Conservation (phyloP, 2,888 invertebrate genomes). For the Agrypnus murinus region DNA sequence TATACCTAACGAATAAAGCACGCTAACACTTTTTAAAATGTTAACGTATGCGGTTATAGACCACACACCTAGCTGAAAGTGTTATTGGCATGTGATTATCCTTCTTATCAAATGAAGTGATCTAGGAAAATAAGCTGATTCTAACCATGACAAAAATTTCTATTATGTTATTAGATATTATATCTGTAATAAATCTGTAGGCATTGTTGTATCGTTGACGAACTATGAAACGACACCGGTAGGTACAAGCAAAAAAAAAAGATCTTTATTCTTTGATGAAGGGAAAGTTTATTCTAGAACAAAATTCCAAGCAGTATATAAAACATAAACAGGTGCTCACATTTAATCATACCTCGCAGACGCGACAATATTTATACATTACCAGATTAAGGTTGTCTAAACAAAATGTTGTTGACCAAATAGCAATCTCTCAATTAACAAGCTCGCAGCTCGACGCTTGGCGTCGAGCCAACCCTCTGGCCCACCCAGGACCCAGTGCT, state of each 20-base stretch:
- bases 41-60: slow-evolving; percentile 3
- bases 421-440: slow-evolving; percentile 69
- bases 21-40: not conserved
- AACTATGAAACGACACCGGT: slow-evolving; percentile 7
- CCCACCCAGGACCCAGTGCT: slow-evolving; percentile 65
- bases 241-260: slow-evolving; percentile 1
- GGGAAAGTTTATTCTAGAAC: not conserved
- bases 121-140: slow-evolving; percentile 26
- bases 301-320: slow-evolving; percentile 8
- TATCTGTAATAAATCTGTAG: slow-evolving; percentile 20
- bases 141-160: slow-evolving; percentile 28
- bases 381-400: slow-evolving; percentile 66
- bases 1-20: slow-evolving; percentile 3
- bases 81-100: slow-evolving; percentile 31
- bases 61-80: slow-evolving; percentile 25
- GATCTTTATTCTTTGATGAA: not conserved
- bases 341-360: slow-evolving; percentile 66
- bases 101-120: slow-evolving; percentile 23
- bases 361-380: slow-evolving; percentile 69
- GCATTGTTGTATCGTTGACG: slow-evolving; percentile 23
- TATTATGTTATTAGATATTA: slow-evolving; percentile 28
- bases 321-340: slow-evolving; percentile 57
- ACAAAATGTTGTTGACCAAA: slow-evolving; percentile 66
- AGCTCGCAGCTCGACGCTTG: slow-evolving; percentile 62
- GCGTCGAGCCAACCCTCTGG: slow-evolving; percentile 59